Conservation (phyloP, 2,113 vertebrate genomes). For the Brachyhypopomus occidentalis region DNA sequence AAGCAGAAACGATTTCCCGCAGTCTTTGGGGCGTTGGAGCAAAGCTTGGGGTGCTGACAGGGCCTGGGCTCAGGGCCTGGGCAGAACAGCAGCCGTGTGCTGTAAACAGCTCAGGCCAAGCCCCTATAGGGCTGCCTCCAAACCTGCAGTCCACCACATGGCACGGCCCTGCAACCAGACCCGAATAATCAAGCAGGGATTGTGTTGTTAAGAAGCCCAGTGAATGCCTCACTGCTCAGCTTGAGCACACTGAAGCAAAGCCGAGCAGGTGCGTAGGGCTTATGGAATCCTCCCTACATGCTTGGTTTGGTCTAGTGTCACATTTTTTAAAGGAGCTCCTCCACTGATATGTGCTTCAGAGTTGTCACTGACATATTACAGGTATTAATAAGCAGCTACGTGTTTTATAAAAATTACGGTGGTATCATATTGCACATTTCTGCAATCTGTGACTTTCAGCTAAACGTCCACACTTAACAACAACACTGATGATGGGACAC, state of each 20-base stretch:
- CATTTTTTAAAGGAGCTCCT: constrained; percentile 1
- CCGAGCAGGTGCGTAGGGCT: constrained; percentile 15
- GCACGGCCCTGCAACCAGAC: constrained; percentile 15
- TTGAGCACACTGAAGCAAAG: constrained; percentile 33
- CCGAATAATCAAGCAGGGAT: constrained; percentile 35
- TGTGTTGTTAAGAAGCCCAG: constrained; percentile 25
- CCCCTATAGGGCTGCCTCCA: constrained; percentile 18
- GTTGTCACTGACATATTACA: neutral
- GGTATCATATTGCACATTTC: neutral
- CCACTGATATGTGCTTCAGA: neutral
- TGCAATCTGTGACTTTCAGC: neutral
- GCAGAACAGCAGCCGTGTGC: constrained; percentile 24
- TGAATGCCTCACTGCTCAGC: constrained; percentile 22
- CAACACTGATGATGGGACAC: neutral
- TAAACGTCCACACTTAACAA: neutral
- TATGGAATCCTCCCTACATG: constrained; percentile 9
- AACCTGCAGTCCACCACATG: constrained; percentile 21
- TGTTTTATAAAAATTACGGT: neutral
- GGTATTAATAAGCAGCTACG: neutral
- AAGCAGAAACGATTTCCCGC: constrained; percentile 36
- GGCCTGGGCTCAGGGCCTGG: constrained; percentile 7
- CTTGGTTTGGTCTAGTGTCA: constrained; percentile 10
- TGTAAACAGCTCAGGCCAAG: constrained; percentile 48
- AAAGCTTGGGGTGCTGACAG: constrained; percentile 31
- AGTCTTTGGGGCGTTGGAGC: constrained; percentile 39